A percentile compares a stretch with the other conserved stretches of the same genome.
Evolutionary conservation across 2,888 invertebrate species (phyloP).

Genomic region (Parthenolecanium corni): DNA sequence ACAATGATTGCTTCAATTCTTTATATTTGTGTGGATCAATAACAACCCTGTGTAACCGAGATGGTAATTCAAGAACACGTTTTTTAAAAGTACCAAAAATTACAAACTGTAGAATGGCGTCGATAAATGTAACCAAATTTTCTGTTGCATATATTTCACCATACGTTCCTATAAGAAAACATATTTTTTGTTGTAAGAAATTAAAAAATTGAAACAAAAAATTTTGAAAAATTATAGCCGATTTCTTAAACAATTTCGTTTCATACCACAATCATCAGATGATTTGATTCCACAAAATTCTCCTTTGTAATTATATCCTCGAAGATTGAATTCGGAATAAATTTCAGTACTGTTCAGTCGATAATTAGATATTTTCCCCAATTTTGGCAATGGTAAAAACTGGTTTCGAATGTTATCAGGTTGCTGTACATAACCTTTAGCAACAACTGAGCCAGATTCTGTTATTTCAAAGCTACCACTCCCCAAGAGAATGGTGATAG

Average conservation of each 20-base stretch:
- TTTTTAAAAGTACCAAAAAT: conserved; percentile 64
- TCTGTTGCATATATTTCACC: conserved; percentile 73
- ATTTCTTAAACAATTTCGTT: too few species aligned
- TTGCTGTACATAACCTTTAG: conserved; percentile 60
- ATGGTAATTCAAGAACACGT: conserved; percentile 75
- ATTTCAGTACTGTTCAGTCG: conserved; percentile 55
- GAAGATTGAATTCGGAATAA: conserved; percentile 72
- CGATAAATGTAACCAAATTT: conserved; percentile 91
- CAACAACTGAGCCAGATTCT: conserved; percentile 74
- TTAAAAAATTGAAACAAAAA: too few species aligned
- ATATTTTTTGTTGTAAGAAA: too few species aligned
- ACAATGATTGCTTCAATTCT: too few species aligned
- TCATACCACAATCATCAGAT: conserved; percentile 54
- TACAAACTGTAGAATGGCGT: conserved; percentile 93
- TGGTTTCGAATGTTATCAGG: conserved; percentile 53
- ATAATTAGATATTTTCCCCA: conserved; percentile 41
- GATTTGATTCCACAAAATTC: conserved; percentile 66
- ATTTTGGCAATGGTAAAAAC: conserved; percentile 43
- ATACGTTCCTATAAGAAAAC: conserved; percentile 46
- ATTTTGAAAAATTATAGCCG: too few species aligned
- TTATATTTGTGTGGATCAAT: conserved; percentile 66
- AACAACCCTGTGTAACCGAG: conserved; percentile 65
- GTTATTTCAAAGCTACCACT: conserved; percentile 78
- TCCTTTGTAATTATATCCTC: conserved; percentile 77
- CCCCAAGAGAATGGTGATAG: conserved; percentile 70